Conservation (phyloP, 2,888 invertebrate species). For the Megamerina dolium region DNA sequence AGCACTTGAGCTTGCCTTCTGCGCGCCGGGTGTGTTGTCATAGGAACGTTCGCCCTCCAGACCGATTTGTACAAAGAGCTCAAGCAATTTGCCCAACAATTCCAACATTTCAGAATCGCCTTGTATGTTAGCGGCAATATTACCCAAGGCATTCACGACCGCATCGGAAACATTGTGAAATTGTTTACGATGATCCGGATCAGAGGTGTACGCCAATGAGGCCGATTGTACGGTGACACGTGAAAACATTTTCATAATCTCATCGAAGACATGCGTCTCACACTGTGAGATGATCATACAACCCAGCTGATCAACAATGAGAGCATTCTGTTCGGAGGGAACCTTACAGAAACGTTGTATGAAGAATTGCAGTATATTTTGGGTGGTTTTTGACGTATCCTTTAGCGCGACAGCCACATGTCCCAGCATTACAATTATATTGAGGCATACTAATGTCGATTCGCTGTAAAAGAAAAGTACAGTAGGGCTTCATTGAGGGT, state of each 20-base stretch:
- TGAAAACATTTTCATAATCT: slow-evolving; percentile 97
- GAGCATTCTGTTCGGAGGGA: slow-evolving; percentile 83
- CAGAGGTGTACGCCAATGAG: slow-evolving; percentile 64
- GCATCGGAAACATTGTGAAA: slow-evolving; percentile 82
- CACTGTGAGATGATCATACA: slow-evolving; percentile 96
- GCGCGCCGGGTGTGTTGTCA: slow-evolving; percentile 74
- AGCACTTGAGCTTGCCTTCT: slow-evolving; percentile 89
- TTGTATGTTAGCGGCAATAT: slow-evolving; percentile 90
- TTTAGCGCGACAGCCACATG: slow-evolving; percentile 93
- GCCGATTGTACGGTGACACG: slow-evolving; percentile 91
- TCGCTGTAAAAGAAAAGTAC: slow-evolving; percentile 47
- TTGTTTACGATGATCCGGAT: slow-evolving; percentile 57
- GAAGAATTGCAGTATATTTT: slow-evolving; percentile 93
- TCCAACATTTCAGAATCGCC: slow-evolving; percentile 81
- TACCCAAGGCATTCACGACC: slow-evolving; percentile 93
- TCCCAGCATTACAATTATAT: slow-evolving; percentile 95
- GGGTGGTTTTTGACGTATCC: slow-evolving; percentile 88
- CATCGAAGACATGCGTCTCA: slow-evolving; percentile 78
- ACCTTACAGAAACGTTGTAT: slow-evolving; percentile 92
- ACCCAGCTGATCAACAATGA: slow-evolving; percentile 96
- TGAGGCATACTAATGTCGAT: slow-evolving; percentile 87
- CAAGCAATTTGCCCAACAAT: slow-evolving; percentile 79
- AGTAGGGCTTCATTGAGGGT: neutral
- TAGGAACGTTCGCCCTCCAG: slow-evolving; percentile 93
- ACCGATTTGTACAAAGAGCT: slow-evolving; percentile 95